These are phyloP conservation scores for Nezara viridula DNA, from an alignment of 2,888 invertebrate species.

Conservation along the genomic window DNA sequence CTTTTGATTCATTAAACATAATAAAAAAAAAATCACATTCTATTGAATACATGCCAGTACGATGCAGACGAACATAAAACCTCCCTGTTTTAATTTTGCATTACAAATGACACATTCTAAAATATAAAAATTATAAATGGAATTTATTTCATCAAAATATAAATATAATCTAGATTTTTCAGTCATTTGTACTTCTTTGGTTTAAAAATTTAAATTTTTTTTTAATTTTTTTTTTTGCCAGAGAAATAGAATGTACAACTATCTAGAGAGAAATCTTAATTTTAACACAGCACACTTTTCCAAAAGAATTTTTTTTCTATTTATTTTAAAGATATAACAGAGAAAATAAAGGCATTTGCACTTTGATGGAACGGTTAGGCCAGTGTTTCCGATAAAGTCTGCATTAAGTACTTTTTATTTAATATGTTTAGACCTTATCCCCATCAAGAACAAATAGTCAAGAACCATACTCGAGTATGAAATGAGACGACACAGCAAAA, in stretches of 20 bases:
- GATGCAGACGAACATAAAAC: slow-evolving; percentile 62
- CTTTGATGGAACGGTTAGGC: slow-evolving; percentile 59
- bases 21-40: slow-evolving; percentile 63
- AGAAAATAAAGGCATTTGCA: slow-evolving; percentile 63
- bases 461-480: slow-evolving; percentile 48
- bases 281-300: slow-evolving; percentile 69
- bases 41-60: slow-evolving; percentile 61
- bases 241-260: slow-evolving; percentile 64
- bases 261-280: slow-evolving; percentile 64
- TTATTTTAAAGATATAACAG: slow-evolving; percentile 69
- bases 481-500: slow-evolving; percentile 52
- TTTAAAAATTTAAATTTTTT: slow-evolving; percentile 61
- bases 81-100: slow-evolving; percentile 64
- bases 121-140: slow-evolving; percentile 63
- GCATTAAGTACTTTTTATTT: slow-evolving; percentile 56
- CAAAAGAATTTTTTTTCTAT: slow-evolving; percentile 68
- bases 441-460: slow-evolving; percentile 59
- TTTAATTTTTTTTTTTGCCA: slow-evolving; percentile 61
- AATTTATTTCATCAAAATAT: slow-evolving; percentile 64
- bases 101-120: slow-evolving; percentile 64
- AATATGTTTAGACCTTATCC: slow-evolving; percentile 58
- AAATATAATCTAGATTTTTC: slow-evolving; percentile 65
- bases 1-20: slow-evolving; percentile 51
- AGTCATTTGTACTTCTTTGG: slow-evolving; percentile 66
- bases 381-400: slow-evolving; percentile 58